Conservation (phyloP, 2,797 vertebrate species). For the Crocodylus rhombifer region DNA sequence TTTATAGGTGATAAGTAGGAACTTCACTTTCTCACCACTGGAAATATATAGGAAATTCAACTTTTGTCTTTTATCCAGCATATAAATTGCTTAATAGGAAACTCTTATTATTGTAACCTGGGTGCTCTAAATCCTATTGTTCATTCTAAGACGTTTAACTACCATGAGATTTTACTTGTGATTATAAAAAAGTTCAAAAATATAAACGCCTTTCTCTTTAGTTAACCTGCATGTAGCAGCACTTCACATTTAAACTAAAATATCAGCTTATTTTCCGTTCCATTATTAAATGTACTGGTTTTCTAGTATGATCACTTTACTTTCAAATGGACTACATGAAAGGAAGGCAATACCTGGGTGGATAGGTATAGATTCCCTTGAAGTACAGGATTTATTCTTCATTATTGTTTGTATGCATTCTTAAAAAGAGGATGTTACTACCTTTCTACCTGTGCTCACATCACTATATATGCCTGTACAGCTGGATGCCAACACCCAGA, state of each 20-base stretch:
- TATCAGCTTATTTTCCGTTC: not conserved
- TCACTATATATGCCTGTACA: not conserved
- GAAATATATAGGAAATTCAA: not conserved
- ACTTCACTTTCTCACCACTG: not conserved
- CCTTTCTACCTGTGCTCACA: constrained; percentile 2
- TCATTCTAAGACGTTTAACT: constrained; percentile 13
- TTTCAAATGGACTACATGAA: not conserved
- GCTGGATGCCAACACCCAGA: no score
- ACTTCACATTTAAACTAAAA: not conserved
- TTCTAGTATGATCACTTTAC: not conserved
- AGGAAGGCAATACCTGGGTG: not conserved
- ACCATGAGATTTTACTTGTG: not conserved
- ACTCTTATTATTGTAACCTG: no score
- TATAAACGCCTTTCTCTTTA: constrained; percentile 5
- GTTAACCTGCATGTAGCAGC: not conserved
- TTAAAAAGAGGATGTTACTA: not conserved
- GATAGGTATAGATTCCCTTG: not conserved
- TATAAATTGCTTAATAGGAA: not conserved
- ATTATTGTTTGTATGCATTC: not conserved
- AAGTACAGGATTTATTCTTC: not conserved
- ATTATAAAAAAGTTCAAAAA: constrained; percentile 1
- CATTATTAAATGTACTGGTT: not conserved
- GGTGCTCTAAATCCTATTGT: not conserved
- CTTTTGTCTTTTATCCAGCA: constrained; percentile 1
- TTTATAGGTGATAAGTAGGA: constrained; percentile 6